Evolutionary conservation across 2,113 vertebrate species (phyloP), one percentile per base, ranked within the genome.

Genomic region (Albula glossodonta): DNA sequence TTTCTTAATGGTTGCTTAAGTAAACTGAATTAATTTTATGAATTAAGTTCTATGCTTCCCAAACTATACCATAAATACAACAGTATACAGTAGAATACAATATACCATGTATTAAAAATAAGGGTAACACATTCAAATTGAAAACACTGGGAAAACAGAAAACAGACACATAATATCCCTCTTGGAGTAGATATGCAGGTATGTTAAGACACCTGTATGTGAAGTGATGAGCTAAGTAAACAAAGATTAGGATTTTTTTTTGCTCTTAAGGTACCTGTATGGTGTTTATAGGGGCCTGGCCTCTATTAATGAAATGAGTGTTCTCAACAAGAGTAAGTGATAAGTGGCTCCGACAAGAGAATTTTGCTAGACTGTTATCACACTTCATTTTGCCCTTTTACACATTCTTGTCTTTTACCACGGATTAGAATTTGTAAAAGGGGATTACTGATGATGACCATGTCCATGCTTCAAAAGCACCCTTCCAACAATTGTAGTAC

Each of bases 391-490:
- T 56, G 49, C 51, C 51, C 81, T 57, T n/a, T 57, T 57, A 57
- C 53, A 19, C 81, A 83, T 52, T 84, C 6, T 84, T 70, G 53
- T 78, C 66, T 84, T 78, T 78, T 78, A 52, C 83, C 51, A 53
- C 19, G 74, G 51, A 84, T 84, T 77, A 52, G 50, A 56, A 51
- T 52, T 84, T 51, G 51, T 13, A 77, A 78, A 78, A 78, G 83
- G 83, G 41, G 70, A 84, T 84, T 84, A 84, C 9, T 10, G 74
- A 49, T 78, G 63, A 63, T 52, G 19, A 9, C 51, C 49, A 41
- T 25, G 51, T 52, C 31, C 66, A 15, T 15, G 8, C 41, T 25
- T 78, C 57, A 49, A 49, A 48, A 19, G 50, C 66, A 11, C 51
- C 63, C 13, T 81, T 52, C 8, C 70, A 7, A 85, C 74, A 79